Base-by-base conservation (phyloP, 1,140 invertebrate genomes). In the Cecropterus lyciades region DNA sequence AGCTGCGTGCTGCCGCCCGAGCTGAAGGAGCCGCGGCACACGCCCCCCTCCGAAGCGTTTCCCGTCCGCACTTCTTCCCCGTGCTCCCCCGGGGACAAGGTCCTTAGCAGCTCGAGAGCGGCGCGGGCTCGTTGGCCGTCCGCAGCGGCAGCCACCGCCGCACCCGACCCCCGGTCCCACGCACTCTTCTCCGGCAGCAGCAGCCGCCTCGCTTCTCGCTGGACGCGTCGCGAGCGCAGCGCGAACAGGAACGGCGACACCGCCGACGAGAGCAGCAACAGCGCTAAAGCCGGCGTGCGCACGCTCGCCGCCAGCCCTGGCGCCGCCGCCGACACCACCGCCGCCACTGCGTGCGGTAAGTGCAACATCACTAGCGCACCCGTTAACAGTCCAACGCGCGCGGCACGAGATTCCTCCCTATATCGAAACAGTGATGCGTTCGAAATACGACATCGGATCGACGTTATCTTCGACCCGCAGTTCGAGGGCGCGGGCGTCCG, bases 381-480 rank as follows among this genome's bases (percentile, higher is more conserved):
- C 53, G 89, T 91, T 55, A 91, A 72, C 17, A 91, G 71, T 52
- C 89, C 89, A 48, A 97, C 95, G 57, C 96, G 94, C 3, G 96
- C 96, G 0, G 96, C 96, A 65, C 96, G 93, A 27, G 96, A 95
- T 85, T 97, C 96, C 85, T 97, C 96, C 15, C 96, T 93, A 81
- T 97, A 97, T 60, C 95, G 93, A 84, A 97, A 97, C 60, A 97
- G 89, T n/a, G 95, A 96, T 9, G 96, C 96, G 80, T 97, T 97
- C 62, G 96, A 97, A 43, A 97, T 96, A 8, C 95, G 92, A 82
- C 96, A 95, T 40, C 95, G 94, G 55, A 97, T 89, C 5, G 94
- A 95, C 53, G 94, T 95, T 70, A 97, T 95, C 72, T 95, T 95
- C 13, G 93, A 93, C 6, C 88, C 85, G 17, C 85, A 85, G 37